These are phyloP conservation scores for Ligdia adustata DNA, from an alignment of 2,888 invertebrate species.

Conservation along the genomic window DNA sequence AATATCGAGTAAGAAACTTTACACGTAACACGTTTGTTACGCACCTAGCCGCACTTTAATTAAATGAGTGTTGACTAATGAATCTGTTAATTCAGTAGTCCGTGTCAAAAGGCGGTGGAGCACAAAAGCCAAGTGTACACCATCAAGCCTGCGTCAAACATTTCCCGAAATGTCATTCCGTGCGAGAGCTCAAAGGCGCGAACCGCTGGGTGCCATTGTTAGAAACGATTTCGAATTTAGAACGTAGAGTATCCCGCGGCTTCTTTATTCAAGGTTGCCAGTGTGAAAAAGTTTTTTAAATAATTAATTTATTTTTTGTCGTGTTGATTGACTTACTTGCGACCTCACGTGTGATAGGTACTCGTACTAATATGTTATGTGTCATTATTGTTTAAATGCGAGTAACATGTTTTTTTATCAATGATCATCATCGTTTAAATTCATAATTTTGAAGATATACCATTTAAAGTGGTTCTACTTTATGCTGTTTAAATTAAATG, in stretches of 20 bases:
- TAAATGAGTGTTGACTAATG: constrained; percentile 45
- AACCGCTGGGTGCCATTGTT: constrained; percentile 75
- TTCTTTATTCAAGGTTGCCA: constrained; percentile 76
- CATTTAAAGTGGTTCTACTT: constrained; percentile 3
- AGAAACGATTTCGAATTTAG: constrained; percentile 71
- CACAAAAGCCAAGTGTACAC: constrained; percentile 51
- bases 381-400: constrained; percentile 30
- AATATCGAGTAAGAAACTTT: too few relatives aligned
- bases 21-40: constrained; percentile 45
- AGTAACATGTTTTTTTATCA: background rate
- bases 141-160: constrained; percentile 25
- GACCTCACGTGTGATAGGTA: constrained; percentile 19
- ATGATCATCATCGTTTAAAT: background rate
- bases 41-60: too few relatives aligned
- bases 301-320: constrained; percentile 61
- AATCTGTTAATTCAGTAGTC: constrained; percentile 68
- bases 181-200: constrained; percentile 64
- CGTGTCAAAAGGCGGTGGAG: constrained; percentile 52
- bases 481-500: background rate
- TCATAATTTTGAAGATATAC: too few relatives aligned
- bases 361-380: too few relatives aligned
- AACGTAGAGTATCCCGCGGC: constrained; percentile 72
- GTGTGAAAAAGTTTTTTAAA: constrained; percentile 68
- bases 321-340: constrained; percentile 49
- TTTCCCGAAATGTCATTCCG: constrained; percentile 71